Evolutionary conservation across 2,113 vertebrate genomes (phyloP).

Genomic region (Mola mola): DNA sequence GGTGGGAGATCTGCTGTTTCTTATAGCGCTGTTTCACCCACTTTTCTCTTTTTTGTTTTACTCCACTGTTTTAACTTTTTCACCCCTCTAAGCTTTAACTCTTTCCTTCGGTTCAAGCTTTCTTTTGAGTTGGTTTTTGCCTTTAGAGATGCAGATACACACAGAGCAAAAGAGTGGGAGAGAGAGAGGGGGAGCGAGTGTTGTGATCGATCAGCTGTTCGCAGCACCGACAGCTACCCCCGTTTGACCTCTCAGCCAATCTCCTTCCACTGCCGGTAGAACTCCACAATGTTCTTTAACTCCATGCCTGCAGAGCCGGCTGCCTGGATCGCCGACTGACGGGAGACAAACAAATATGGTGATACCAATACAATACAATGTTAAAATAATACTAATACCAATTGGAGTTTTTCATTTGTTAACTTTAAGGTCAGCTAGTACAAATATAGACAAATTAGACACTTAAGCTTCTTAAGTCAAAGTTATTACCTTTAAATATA

Average conservation of each 20-base stretch:
- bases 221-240: slow-evolving; percentile 70
- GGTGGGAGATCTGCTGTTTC: slow-evolving; percentile 65
- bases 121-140: slow-evolving; percentile 62
- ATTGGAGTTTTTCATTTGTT: too few relatives aligned
- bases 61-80: not conserved
- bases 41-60: slow-evolving; percentile 44
- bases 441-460: too few relatives aligned
- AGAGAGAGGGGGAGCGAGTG: slow-evolving; percentile 74
- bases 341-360: fast-evolving
- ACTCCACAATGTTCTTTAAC: slow-evolving; percentile 92
- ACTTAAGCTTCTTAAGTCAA: too few relatives aligned
- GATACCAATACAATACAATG: too few relatives aligned
- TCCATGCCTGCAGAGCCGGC: slow-evolving; percentile 88
- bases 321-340: slow-evolving; percentile 90
- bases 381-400: too few relatives aligned
- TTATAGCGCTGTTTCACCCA: slow-evolving; percentile 37
- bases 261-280: slow-evolving; percentile 99
- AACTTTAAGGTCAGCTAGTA: too few relatives aligned
- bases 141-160: slow-evolving; percentile 75
- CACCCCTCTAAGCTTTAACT: slow-evolving; percentile 53
- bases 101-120: slow-evolving; percentile 56
- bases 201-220: slow-evolving; percentile 80
- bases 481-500: too few relatives aligned
- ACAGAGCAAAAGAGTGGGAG: slow-evolving; percentile 77
- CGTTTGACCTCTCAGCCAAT: slow-evolving; percentile 88